Evolutionary conservation across 2,113 vertebrate species (phyloP), one percentile per base, ranked within the genome.

Genomic region (Arothron firmamentum): DNA sequence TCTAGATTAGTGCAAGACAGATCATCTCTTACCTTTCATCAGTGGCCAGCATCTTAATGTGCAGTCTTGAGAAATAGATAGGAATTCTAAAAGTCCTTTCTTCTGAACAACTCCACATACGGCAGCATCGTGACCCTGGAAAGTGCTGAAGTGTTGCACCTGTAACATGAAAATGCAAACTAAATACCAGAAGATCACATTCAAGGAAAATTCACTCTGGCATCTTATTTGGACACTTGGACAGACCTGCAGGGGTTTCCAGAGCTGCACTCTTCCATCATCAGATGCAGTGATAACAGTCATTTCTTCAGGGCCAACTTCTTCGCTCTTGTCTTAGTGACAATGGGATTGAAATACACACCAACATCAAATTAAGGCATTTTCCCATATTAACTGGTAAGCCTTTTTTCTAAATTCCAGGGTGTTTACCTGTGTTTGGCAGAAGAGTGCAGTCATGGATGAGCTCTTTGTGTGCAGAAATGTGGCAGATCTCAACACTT

Each of bases 401-500:
- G 52, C 38, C 25, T 52, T 56, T 10, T 11, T n/a, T 17, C n/a
- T 13, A 10, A n/a, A 14, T 13, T 15, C 18, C 1, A 7, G 42
- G 16, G 9, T 0, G 8, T 16, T 13, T 51, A 90, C 88, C 82
- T 47, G 55, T 42, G 5, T 42, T 56, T 10, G 65, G 59, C 12
- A 85, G 57, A 19, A 88, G 42, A 12, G 62, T 73, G 62, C 90
- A 92, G 52, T 94, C 86, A 67, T 92, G 85, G 56, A 94, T 81
- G 11, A 77, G 81, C 43, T 87, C 85, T 0, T 59, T 59, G 67
- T 95, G 94, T 16, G 93, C 92, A 13, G 84, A 25, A 45, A 96
- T 92, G 76, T 91, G 89, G 61, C 92, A 90, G 70, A 93, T 79
- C 60, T 94, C 92, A n/a, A 87, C 58, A 0, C 83, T 88, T 1